Evolutionary conservation across 92 coral and sea anemone genomes (phyloP).

Genomic region (Zoanthus solanderi): DNA sequence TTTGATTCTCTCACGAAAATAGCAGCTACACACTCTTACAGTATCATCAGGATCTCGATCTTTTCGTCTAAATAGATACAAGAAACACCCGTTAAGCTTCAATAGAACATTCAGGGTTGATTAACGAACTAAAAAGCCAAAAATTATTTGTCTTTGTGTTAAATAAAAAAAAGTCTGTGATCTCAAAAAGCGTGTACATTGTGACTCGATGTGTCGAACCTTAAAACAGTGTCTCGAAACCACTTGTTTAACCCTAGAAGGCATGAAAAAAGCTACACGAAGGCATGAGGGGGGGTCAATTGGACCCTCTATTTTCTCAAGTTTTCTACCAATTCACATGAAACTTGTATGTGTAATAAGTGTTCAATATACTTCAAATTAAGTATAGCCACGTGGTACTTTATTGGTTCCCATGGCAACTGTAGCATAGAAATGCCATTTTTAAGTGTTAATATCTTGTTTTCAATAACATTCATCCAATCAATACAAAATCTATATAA

Average conservation of each 20-base stretch:
- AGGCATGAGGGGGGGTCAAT: no score
- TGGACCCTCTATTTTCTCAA: no score
- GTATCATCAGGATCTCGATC: conserved; percentile 19
- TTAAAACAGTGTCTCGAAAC: conserved; percentile 17
- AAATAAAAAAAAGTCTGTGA: neutral
- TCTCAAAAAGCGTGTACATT: conserved; percentile 5
- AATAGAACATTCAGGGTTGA: neutral
- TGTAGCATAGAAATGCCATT: no score
- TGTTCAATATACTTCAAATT: no score
- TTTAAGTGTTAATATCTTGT: no score
- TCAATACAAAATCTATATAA: no score
- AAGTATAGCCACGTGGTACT: no score
- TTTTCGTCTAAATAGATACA: conserved; percentile 14
- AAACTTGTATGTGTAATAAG: no score
- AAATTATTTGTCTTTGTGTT: neutral
- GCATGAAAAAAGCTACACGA: no score
- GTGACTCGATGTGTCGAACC: conserved; percentile 10
- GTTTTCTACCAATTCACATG: no score
- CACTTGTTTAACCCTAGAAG: conserved; percentile 3
- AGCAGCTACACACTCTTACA: conserved; percentile 22
- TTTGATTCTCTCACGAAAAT: conserved; percentile 17
- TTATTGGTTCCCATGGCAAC: no score
- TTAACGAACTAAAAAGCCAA: neutral
- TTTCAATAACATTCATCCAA: no score
- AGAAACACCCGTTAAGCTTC: neutral